Evolutionary conservation across 35 echinoderm and acorn worm genomes (phyloP).

Genomic region (Eucidaris tribuloides): DNA sequence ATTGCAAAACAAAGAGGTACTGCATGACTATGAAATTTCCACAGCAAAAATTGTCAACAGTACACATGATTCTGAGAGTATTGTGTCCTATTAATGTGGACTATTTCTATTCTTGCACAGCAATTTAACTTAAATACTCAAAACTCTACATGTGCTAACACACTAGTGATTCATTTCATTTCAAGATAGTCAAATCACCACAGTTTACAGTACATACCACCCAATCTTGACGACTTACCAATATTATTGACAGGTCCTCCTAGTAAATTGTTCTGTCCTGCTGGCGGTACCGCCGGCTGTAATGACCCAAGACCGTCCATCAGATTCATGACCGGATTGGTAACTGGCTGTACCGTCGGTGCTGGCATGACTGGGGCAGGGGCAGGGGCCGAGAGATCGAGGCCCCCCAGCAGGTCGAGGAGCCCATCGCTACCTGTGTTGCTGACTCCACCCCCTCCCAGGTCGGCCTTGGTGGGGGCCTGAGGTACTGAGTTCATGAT

Average conservation of each 20-base stretch:
- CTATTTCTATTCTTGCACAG: no score
- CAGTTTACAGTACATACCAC: no score
- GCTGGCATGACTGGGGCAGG: background rate
- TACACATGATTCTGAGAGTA: no score
- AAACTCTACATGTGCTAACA: no score
- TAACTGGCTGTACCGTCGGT: background rate
- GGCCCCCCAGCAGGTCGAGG: slow-evolving; percentile 72
- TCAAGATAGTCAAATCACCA: no score
- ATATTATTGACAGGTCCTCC: slow-evolving; percentile 80
- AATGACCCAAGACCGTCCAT: slow-evolving; percentile 72
- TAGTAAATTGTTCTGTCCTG: slow-evolving; percentile 52
- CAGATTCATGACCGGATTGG: slow-evolving; percentile 64
- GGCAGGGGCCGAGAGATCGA: slow-evolving; percentile 24
- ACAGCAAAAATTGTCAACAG: no score
- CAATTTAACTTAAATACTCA: no score
- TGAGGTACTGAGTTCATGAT: slow-evolving; percentile 32
- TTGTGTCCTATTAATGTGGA: no score
- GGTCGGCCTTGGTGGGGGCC: slow-evolving; percentile 3
- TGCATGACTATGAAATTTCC: no score
- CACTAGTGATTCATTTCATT: no score
- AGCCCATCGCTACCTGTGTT: slow-evolving; percentile 55
- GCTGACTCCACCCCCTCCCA: slow-evolving; percentile 37
- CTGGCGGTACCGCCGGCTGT: slow-evolving; percentile 18
- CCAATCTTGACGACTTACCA: slow-evolving; percentile 20
- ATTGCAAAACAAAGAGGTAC: no score